Base-by-base conservation (phyloP, 2,888 invertebrate species). In the Phania funesta region DNA sequence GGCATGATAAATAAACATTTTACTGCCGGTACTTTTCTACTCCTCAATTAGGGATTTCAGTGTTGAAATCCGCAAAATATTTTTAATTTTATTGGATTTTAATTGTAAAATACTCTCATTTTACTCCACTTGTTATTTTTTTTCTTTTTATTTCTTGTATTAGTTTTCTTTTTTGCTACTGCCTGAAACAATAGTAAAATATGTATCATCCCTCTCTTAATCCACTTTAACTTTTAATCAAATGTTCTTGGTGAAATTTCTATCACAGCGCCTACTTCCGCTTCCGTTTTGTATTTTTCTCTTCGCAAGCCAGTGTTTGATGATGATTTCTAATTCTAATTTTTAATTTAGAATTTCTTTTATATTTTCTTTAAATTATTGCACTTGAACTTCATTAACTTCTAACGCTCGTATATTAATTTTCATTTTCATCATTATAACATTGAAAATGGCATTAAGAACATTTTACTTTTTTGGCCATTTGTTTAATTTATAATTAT, bases 1-100 rank as follows among this genome's bases (percentile, higher is more conserved):
- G 18, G 82, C 82, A 38, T 78, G 35, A 58, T 65, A 64, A 16
- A 82, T 70, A 74, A 82, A 82, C 82, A 82, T 81, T 44, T 54
- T 70, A 58, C 13, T 70, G 26, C 32, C 16, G 13, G 13, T 44
- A 13, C 24, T 44, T 18, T 20, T 29, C 32, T 9, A 46, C 26
- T 48, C 29, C 5, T 52, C 0, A 18, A 3, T 22, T 24, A 35
- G 18, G 20, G 29, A 18, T 64, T 8, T 13, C 18, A 48, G 26
- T 26, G 20, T 24, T n/a, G 8, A 35, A 22, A 4, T 16, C n/a
- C 3, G 46, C n/a, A 44, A 2, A 41, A 62, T 20, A 41, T 22
- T 52, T 32, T 16, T n/a, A 20, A 11, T 56, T 38, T 22, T 48
- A 38, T 48, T 65, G 56, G 18, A 46, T 74, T 65, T 48, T 75